These are phyloP conservation scores for Trichomycterus rosablanca DNA, from an alignment of 2,113 vertebrate genomes.

Conservation along the genomic window DNA sequence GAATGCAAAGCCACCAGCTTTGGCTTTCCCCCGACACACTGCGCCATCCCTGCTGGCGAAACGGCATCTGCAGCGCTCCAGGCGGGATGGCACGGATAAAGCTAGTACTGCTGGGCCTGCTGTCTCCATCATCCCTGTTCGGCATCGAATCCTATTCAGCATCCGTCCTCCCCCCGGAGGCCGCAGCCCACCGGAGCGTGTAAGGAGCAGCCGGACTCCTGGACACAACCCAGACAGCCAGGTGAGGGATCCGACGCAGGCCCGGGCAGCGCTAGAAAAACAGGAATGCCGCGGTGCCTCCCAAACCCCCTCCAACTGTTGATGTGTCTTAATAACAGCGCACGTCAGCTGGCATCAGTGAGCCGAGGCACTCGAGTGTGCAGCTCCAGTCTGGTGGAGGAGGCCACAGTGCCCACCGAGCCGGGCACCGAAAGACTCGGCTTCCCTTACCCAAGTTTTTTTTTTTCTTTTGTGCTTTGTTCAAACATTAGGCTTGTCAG, in stretches of 20 bases:
- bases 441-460: conserved; percentile 43
- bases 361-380: conserved; percentile 67
- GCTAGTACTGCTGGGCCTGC: conserved; percentile 69
- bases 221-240: conserved; percentile 36
- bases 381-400: conserved; percentile 68
- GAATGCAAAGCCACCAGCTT: conserved; percentile 37
- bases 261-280: conserved; percentile 17
- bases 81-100: conserved; percentile 64
- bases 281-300: conserved; percentile 12
- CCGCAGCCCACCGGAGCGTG: conserved; percentile 45
- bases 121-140: conserved; percentile 63
- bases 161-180: conserved; percentile 12
- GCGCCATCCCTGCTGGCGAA: conserved; percentile 54
- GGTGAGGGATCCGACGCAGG: conserved; percentile 36
- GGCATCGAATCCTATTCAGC: conserved; percentile 51
- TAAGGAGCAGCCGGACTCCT: conserved; percentile 21
- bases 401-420: conserved; percentile 46
- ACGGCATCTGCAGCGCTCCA: conserved; percentile 69
- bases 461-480: conserved; percentile 47
- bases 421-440: conserved; percentile 43
- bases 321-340: conserved; percentile 63
- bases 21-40: conserved; percentile 50
- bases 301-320: conserved; percentile 56
- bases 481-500: conserved; percentile 50
- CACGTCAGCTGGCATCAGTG: conserved; percentile 70